These are phyloP conservation scores for Thecophora atra DNA, from an alignment of 2,888 invertebrate species.

Conservation along the genomic window DNA sequence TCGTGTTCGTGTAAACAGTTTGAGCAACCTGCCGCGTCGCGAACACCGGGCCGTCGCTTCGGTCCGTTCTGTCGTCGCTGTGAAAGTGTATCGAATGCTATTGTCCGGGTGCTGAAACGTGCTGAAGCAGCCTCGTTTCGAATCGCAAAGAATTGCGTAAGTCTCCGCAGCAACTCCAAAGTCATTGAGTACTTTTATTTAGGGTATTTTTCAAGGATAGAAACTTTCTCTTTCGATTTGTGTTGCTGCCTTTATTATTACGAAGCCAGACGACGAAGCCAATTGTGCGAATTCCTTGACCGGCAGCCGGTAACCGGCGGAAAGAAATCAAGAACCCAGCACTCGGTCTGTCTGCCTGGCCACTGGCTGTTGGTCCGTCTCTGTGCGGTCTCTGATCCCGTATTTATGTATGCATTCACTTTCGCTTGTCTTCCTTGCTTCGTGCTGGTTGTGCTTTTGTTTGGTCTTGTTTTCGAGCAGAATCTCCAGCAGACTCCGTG, in stretches of 20 bases:
- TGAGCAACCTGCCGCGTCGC: not conserved
- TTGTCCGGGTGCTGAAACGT: not conserved
- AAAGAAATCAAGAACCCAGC: not conserved
- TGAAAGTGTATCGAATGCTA: conserved; percentile 30
- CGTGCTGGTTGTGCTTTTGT: not conserved
- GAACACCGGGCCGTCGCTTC: not conserved
- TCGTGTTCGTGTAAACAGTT: not conserved
- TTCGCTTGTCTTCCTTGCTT: conserved; percentile 18
- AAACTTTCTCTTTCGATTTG: conserved; percentile 22
- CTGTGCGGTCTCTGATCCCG: conserved; percentile 5
- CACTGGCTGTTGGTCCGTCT: not conserved
- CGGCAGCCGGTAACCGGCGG: not conserved
- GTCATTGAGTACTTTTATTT: too few relatives aligned
- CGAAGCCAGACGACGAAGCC: not conserved
- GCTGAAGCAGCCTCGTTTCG: not conserved
- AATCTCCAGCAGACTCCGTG: not conserved
- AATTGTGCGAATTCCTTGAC: not conserved
- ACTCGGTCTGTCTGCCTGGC: conserved; percentile 3
- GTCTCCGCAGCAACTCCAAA: not conserved
- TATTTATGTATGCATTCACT: conserved; percentile 26
- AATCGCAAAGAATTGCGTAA: not conserved
- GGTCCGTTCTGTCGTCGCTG: not conserved
- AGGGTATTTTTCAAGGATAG: conserved; percentile 12
- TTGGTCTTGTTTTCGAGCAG: not conserved
- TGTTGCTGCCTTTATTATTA: not conserved